Percentiles rank a stretch among this genome's conserved stretches.
phyloP scores from a whole-genome alignment of 2,797 vertebrate species.

The Esox lucius region DNA sequence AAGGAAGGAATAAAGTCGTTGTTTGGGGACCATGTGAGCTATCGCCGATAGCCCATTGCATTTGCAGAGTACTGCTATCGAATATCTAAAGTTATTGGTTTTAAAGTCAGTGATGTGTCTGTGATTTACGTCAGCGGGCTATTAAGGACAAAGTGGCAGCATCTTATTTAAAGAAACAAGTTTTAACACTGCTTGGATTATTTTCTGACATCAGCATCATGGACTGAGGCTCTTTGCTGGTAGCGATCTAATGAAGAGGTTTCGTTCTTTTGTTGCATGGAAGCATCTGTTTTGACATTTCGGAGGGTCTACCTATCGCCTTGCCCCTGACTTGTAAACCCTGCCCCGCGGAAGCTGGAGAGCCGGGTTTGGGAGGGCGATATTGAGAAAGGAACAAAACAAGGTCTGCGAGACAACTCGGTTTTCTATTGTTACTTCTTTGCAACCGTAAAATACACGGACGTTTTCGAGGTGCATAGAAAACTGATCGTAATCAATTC shows the following conservation, averaged over 20 bases:
- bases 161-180: neutral
- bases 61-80: neutral
- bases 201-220: neutral
- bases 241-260: slow-evolving; percentile 5
- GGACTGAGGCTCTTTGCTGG: neutral
- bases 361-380: slow-evolving; percentile 2
- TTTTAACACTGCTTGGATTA: neutral
- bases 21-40: neutral
- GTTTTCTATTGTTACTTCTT: slow-evolving; percentile 45
- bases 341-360: slow-evolving; percentile 64
- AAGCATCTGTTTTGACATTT: slow-evolving; percentile 25
- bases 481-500: slow-evolving; percentile 65
- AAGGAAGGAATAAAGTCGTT: neutral
- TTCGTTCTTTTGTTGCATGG: slow-evolving; percentile 11
- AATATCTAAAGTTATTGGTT: slow-evolving; percentile 1
- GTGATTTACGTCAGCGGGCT: slow-evolving; percentile 42
- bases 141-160: slow-evolving; percentile 42
- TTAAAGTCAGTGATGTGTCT: slow-evolving; percentile 1
- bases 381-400: neutral
- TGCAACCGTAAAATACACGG: slow-evolving; percentile 35
- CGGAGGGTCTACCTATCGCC: neutral
- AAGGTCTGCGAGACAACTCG: slow-evolving; percentile 47
- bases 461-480: slow-evolving; percentile 46
- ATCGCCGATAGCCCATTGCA: too few relatives aligned
- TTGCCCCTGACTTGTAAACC: slow-evolving; percentile 50